Evolutionary conservation across 1,140 invertebrate species (phyloP).

Genomic region (Araneus ventricosus): DNA sequence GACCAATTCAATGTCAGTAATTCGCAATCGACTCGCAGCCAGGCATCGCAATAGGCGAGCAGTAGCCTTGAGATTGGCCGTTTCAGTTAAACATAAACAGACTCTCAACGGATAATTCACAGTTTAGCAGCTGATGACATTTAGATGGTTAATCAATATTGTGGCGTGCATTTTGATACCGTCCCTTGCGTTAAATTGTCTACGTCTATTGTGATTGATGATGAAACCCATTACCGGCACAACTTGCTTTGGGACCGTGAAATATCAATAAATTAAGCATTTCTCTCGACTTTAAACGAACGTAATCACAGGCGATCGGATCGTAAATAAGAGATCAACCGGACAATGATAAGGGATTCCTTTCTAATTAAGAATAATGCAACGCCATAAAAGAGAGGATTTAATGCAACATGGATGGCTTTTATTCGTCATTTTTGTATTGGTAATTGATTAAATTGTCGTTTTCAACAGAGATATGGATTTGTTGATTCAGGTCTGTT

Average conservation of each 20-base stretch:
- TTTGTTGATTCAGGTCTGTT: too few species aligned
- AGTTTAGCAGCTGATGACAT: slow-evolving; percentile 63
- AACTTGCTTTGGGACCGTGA: slow-evolving; percentile 49
- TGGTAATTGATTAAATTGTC: too few species aligned
- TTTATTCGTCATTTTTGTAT: too few species aligned
- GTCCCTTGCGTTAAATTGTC: slow-evolving; percentile 57
- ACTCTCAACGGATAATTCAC: slow-evolving; percentile 49
- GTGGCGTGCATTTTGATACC: slow-evolving; percentile 68
- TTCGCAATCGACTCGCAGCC: too few species aligned
- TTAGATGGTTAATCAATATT: slow-evolving; percentile 71
- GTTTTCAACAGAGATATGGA: too few species aligned
- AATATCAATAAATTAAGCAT: slow-evolving; percentile 70
- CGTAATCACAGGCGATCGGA: not conserved
- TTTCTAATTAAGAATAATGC: not conserved
- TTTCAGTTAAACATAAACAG: slow-evolving; percentile 37
- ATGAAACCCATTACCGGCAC: slow-evolving; percentile 42
- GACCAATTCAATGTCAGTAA: too few species aligned
- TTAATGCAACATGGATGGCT: too few species aligned
- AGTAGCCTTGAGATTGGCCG: not conserved
- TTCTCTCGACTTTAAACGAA: slow-evolving; percentile 35
- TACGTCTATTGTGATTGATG: slow-evolving; percentile 71
- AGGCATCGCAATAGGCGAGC: too few species aligned
- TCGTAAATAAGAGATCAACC: slow-evolving; percentile 8
- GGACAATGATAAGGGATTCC: not conserved
- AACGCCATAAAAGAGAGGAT: not conserved